Conservation (phyloP, 2,797 vertebrate species). For the Salmo trutta region DNA sequence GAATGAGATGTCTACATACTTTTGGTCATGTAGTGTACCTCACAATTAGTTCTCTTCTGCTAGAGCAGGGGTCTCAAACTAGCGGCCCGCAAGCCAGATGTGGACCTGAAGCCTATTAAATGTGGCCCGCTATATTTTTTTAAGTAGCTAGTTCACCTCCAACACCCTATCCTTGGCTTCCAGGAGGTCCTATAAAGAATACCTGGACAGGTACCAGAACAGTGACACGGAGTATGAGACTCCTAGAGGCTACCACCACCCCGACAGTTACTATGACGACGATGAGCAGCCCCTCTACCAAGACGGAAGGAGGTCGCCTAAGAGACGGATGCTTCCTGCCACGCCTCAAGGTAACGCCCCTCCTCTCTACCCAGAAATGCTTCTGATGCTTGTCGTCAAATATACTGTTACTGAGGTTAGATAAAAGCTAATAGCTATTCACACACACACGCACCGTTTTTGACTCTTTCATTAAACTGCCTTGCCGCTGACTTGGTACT, state of each 20-base stretch:
- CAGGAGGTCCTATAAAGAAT: conserved; percentile 6
- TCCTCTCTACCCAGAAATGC: not conserved
- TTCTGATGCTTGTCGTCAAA: not conserved
- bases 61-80: too few relatives aligned
- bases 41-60: too few relatives aligned
- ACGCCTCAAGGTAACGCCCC: conserved; percentile 86
- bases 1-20: too few relatives aligned
- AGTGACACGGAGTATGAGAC: conserved; percentile 90
- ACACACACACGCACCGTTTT: not conserved
- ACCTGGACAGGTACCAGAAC: conserved; percentile 79
- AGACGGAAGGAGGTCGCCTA: conserved; percentile 89
- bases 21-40: too few relatives aligned
- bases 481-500: not conserved
- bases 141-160: not conserved
- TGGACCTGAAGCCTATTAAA: too few relatives aligned
- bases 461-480: not conserved
- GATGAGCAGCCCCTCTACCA: conserved; percentile 87
- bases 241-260: conserved; percentile 92
- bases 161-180: not conserved
- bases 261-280: conserved; percentile 88
- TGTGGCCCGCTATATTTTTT: too few relatives aligned
- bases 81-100: too few relatives aligned
- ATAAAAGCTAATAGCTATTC: not conserved
- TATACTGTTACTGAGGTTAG: not conserved
- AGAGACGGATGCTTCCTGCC: conserved; percentile 93